phyloP scores from a whole-genome alignment of 2,888 invertebrate species.

The Charanyca ferruginea region DNA sequence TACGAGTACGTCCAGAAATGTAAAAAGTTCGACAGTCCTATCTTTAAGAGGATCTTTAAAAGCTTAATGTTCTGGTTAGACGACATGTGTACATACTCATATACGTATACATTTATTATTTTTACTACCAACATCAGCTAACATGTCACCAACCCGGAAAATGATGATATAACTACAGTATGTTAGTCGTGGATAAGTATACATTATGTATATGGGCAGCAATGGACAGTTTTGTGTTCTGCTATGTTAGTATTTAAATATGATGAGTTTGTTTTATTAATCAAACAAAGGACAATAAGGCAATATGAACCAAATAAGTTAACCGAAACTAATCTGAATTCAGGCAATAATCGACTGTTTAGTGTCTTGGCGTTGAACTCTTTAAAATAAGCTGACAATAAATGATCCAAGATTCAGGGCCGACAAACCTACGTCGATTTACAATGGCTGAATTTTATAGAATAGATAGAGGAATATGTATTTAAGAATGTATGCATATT shows the following conservation, averaged over 20 bases:
- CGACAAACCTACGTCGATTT: too few relatives aligned
- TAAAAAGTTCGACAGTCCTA: not conserved
- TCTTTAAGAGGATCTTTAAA: not conserved
- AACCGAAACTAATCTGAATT: not conserved
- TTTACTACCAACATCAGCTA: slow-evolving; percentile 10
- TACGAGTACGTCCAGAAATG: not conserved
- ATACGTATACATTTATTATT: not conserved
- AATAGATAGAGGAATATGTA: too few relatives aligned
- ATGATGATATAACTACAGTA: slow-evolving; percentile 19
- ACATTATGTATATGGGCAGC: not conserved
- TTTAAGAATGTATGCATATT: too few relatives aligned
- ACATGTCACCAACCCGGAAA: slow-evolving; percentile 12
- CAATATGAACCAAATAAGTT: not conserved
- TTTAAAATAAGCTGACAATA: slow-evolving; percentile 15
- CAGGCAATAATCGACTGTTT: not conserved
- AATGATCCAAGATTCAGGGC: not conserved
- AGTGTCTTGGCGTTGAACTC: slow-evolving; percentile 36
- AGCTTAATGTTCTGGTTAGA: slow-evolving; percentile 5
- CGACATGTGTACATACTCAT: slow-evolving; percentile 8
- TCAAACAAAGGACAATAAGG: not conserved
- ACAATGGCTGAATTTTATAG: too few relatives aligned
- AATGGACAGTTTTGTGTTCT: not conserved
- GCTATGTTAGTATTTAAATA: not conserved
- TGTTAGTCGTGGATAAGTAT: not conserved
- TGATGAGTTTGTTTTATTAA: not conserved